Evolutionary conservation across 92 coral and sea anemone genomes (phyloP), one percentile per base, ranked within the genome.

Genomic region (Diadumene lineata): DNA sequence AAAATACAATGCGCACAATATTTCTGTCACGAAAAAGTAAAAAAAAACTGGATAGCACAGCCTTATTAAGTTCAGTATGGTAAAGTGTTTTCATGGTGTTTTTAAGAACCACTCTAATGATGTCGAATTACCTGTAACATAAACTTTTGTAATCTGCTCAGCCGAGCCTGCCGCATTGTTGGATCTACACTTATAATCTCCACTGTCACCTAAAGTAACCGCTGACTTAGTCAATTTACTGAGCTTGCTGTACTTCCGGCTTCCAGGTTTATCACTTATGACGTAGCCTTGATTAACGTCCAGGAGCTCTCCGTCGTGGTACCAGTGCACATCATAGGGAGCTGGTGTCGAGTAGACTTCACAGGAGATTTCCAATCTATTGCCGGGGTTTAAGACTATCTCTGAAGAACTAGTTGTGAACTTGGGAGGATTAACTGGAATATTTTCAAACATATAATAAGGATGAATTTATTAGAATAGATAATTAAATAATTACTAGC

Each of bases 171-270:
- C 99, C 51, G 64, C 70, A 72, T 89, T 96, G 34, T 87, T 85
- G 7, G 96, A 90, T 22, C 78, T 83, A 29, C 99, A 96, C 53
- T 84, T 88, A 81, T 96, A 96, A 26, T 68, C 76, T 26, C 99
- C 99, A 66, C 90, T 86, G 69, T 89, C 92, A 67, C 70, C 82
- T 74, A 92, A 75, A 11, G 80, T 81, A 43, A 92, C 88, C 11
- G 75, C 79, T 43, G 68, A 38, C 48, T 76, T 80, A 3, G 56
- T 84, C 24, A 96, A 63, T 48, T 57, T 61, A 64, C 77, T 56
- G 53, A 83, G 80, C 66, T 70, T 77, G 66, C 73, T 43, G 29
- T 43, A 22, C 32, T 44, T 48, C 46, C 28, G 31, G 63, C 38
- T 57, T 1, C 67, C 72, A 55, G 74, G 10, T 3, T 24, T 55